Evolutionary conservation across 2,797 vertebrate species (phyloP).

Genomic region (Podarcis lilfordi): DNA sequence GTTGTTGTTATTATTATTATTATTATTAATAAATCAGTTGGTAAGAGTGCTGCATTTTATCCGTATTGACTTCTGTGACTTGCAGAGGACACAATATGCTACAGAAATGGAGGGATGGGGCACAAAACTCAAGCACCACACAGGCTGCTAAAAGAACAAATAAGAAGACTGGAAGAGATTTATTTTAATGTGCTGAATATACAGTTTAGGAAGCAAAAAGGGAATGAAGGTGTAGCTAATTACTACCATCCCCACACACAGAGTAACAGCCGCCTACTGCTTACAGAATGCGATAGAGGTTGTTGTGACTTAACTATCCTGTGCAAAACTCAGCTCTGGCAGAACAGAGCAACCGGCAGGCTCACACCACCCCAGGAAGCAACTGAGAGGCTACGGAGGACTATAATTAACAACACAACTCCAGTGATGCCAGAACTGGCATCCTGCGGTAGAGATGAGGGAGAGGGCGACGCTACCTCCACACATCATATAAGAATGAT

Average conservation of each 20-base stretch:
- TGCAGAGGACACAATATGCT: not conserved
- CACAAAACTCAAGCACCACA: no score
- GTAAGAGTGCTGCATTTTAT: not conserved
- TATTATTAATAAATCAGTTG: no score
- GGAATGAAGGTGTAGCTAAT: not conserved
- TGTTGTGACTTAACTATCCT: not conserved
- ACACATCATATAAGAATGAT: not conserved
- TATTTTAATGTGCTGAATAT: no score
- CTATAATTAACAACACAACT: not conserved
- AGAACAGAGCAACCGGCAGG: not conserved
- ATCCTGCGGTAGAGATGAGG: not conserved
- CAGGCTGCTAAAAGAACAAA: not conserved
- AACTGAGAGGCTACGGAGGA: no score
- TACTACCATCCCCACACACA: no score
- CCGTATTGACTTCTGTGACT: no score
- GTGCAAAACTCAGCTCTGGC: no score
- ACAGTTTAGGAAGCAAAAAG: not conserved
- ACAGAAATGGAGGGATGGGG: not conserved
- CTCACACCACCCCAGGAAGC: not conserved
- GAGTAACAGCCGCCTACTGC: not conserved
- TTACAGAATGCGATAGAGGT: not conserved
- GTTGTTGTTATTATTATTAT: no score
- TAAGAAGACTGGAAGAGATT: not conserved
- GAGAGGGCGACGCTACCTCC: no score
- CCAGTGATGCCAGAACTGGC: not conserved